Evolutionary conservation across 2,113 vertebrate species (phyloP).

Genomic region (Rhombomys opimus): DNA sequence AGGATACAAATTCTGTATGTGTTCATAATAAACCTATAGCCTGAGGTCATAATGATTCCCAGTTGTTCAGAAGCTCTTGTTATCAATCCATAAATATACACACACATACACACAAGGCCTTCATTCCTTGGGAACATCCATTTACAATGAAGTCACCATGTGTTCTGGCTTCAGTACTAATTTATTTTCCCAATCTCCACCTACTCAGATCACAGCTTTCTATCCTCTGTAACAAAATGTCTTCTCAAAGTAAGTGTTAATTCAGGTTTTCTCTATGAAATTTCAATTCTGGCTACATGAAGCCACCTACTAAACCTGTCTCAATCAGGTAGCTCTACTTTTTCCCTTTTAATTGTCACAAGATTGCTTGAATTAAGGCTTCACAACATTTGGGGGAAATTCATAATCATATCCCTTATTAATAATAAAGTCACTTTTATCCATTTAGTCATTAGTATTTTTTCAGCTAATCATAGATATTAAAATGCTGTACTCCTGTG

Average conservation of each 20-base stretch:
- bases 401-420: slow-evolving; percentile 37
- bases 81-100: slow-evolving; percentile 47
- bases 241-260: slow-evolving; percentile 48
- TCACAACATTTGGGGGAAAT: slow-evolving; percentile 8
- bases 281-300: slow-evolving; percentile 42
- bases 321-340: not conserved
- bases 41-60: not conserved
- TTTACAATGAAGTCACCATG: slow-evolving; percentile 42
- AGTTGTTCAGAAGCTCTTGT: slow-evolving; percentile 27
- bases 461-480: slow-evolving; percentile 40
- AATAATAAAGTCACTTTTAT: slow-evolving; percentile 21
- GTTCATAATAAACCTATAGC: slow-evolving; percentile 24
- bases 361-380: slow-evolving; percentile 60
- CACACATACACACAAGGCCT: not conserved
- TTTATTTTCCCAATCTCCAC: slow-evolving; percentile 51
- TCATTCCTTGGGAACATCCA: slow-evolving; percentile 59
- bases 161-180: slow-evolving; percentile 62
- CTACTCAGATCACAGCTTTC: slow-evolving; percentile 47
- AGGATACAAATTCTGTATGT: slow-evolving; percentile 54
- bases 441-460: slow-evolving; percentile 45
- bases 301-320: not conserved
- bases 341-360: slow-evolving; percentile 36
- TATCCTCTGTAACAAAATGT: slow-evolving; percentile 49
- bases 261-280: slow-evolving; percentile 24
- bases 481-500: slow-evolving; percentile 47